Percentiles rank a stretch among this genome's conserved stretches.
phyloP scores from a whole-genome alignment of 2,888 invertebrate species.

The Meteorus cinctellus region DNA sequence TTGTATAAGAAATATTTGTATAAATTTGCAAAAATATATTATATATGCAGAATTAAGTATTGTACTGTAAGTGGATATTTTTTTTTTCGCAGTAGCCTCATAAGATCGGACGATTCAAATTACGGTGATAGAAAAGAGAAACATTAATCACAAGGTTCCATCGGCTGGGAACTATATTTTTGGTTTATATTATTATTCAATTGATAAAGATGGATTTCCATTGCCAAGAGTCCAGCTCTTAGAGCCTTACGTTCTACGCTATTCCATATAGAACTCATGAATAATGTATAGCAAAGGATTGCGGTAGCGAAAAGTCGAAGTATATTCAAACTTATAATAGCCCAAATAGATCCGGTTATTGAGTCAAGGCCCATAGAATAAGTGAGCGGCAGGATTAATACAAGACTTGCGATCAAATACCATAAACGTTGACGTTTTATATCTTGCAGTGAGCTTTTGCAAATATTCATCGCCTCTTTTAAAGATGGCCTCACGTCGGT shows the following conservation, averaged over 20 bases:
- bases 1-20: not conserved
- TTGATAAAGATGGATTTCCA: conserved; percentile 76
- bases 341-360: conserved; percentile 54
- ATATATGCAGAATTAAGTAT: not conserved
- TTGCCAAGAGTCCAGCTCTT: conserved; percentile 82
- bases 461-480: conserved; percentile 78
- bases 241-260: conserved; percentile 86
- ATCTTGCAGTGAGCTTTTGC: conserved; percentile 76
- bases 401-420: conserved; percentile 75
- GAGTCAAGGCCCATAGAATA: conserved; percentile 66
- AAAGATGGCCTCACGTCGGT: conserved; percentile 69
- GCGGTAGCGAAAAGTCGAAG: conserved; percentile 79
- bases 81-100: no score
- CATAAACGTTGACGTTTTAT: conserved; percentile 75
- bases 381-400: conserved; percentile 73
- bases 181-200: conserved; percentile 55
- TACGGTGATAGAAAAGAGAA: not conserved
- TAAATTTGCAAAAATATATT: conserved; percentile 16
- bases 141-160: not conserved
- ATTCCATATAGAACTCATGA: conserved; percentile 90
- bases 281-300: conserved; percentile 80
- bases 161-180: conserved; percentile 36
- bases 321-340: conserved; percentile 75
- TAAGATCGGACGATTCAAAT: no score
- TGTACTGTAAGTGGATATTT: no score